Base-by-base conservation (phyloP, 1,140 invertebrate species). In the Apis mellifera region DNA sequence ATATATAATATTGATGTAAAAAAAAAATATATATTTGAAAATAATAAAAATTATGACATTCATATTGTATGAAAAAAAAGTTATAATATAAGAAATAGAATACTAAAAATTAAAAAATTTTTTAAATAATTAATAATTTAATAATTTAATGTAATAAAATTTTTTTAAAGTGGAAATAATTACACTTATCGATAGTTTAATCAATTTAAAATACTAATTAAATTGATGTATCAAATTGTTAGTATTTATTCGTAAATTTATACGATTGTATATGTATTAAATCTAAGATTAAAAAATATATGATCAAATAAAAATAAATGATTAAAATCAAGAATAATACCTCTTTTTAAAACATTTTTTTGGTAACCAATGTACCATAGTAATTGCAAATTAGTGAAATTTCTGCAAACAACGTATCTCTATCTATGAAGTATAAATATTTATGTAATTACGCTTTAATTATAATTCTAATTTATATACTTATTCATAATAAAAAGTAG, bases 301-400 rank as follows among this genome's bases (percentile, higher is more conserved):
- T 54, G 52, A 80, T 71, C 59, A 82, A 26, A 65, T 42, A 42
- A 23, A 26, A n/a, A 69, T 62, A 48, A 85, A 65, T 54, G 48
- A 80, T 71, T 62, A 82, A 26, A 65, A n/a, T 78, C 64, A 48
- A n/a, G 66, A 66, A 65, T 66, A 57, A n/a, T 92, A 91, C 91
- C 91, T 93, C 86, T 89, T 92, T 68, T 90, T 77, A 60, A 90
- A 84, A 72, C 87, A 89, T 82, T 89, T 93, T 84, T 90, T 92
- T 77, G 84, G 85, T 75, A 92, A 68, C 88, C 91, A 90, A 85
- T 89, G 89, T 78, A 90, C 82, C 90, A 93, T 92, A 83, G 84
- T 89, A 83, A 73, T 70, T 65, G 50, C 7, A 82, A 76, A 26
- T 65, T 66, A 79, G 57, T 59, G 59, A 50, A 66, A 57, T 84